Evolutionary conservation across 2,113 vertebrate genomes (phyloP), one percentile per base, ranked within the genome.

Genomic region (Nipponia nippon): DNA sequence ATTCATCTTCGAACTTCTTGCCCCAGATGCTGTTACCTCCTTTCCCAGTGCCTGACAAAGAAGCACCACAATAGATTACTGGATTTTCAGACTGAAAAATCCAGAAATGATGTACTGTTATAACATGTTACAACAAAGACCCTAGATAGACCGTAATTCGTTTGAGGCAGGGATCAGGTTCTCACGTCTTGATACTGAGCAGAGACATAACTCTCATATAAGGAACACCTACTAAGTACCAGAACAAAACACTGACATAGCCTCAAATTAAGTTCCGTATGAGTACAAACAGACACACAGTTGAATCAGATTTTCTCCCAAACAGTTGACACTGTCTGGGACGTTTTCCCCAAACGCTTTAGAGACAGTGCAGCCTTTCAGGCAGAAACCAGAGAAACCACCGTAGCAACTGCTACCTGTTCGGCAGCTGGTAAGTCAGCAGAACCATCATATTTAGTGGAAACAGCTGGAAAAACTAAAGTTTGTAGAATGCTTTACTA

Each of bases 21-120:
- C 99, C 99, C 99, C 99, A 99, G 95, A 99, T 99, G 96, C 99
- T 99, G 47, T 97, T 99, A 77, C 99, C 99, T 94, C 99, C 99
- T 98, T 99, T 99, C 44, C 99, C 99, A 7, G 99, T 99, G 18
- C 99, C 99, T 99, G 75, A 19, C 56, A 55, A 78, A 94, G 23
- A 96, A 97, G 30, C 20, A 94, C 26, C n/a, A 81, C 21, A 82
- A 62, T 0, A 59, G 21, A 83, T 79, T 49, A 96, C 6, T 62
- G 63, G 7, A n/a, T 58, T 95, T 91, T 71, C 56, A 82, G 34
- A 52, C 9, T 27, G 38, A 67, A 73, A 85, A 90, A 77, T 30
- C 22, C 76, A 91, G 38, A 70, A 89, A 84, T 23, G 1, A 62
- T 4, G 2, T 30, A 77, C 18, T 32, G 3, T 49, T 63, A 38